A percentile compares a stretch with the other conserved stretches of the same genome.
phyloP scores from a whole-genome alignment of 1,140 invertebrate genomes.

The Helicoverpa zea region DNA sequence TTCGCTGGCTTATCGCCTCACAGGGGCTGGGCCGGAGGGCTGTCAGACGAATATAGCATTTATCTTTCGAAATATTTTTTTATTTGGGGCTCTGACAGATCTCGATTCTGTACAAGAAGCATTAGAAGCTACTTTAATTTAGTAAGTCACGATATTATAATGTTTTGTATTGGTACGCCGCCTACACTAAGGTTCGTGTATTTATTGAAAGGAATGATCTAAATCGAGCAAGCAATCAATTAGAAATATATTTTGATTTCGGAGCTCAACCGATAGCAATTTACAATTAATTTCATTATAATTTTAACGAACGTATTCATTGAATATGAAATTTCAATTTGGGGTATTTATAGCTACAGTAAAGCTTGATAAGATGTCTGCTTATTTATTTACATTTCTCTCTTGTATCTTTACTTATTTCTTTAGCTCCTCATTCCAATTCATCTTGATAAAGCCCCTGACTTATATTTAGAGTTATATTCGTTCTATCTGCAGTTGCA shows the following conservation, averaged over 20 bases:
- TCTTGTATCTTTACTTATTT: not conserved
- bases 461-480: not conserved
- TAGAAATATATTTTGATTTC: constrained; percentile 16
- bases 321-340: constrained; percentile 11
- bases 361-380: not conserved
- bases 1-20: constrained; percentile 39
- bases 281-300: not conserved
- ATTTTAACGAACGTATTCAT: constrained; percentile 31
- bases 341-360: not conserved
- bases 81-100: not conserved
- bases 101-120: not conserved
- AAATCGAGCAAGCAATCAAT: constrained; percentile 3
- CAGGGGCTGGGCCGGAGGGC: not conserved
- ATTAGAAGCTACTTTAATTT: too few relatives aligned
- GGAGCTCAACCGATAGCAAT: too few relatives aligned
- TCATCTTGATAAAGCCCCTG: not conserved
- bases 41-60: not conserved
- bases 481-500: not conserved
- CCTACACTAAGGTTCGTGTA: not conserved
- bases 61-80: constrained; percentile 9
- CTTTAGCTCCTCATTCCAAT: not conserved
- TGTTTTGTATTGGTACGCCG: not conserved
- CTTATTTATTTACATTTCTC: too few relatives aligned
- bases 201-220: constrained; percentile 10
- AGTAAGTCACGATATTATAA: not conserved